phyloP scores from a whole-genome alignment of 2,888 invertebrate genomes.

The Ommatoiulus sabulosus region DNA sequence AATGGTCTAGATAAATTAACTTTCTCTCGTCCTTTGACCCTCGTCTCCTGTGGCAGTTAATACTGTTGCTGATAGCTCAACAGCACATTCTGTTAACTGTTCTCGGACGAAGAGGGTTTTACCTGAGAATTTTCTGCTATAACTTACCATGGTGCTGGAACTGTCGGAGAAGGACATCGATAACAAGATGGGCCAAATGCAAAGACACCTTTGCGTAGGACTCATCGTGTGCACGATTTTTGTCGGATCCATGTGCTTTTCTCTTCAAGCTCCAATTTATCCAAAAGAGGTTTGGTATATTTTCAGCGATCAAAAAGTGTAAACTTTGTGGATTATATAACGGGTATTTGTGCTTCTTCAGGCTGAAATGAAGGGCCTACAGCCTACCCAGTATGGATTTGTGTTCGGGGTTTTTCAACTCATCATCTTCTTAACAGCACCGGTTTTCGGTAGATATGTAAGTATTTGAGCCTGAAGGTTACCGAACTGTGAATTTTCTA shows the following conservation, averaged over 20 bases:
- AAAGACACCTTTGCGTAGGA: background rate
- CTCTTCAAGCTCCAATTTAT: constrained; percentile 86
- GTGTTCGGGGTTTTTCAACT: constrained; percentile 90
- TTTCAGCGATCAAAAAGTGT: background rate
- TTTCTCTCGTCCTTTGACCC: constrained; percentile 10
- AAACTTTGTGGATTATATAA: background rate
- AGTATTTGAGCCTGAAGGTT: too few species aligned
- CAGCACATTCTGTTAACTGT: background rate
- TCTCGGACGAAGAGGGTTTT: background rate
- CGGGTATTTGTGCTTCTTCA: constrained; percentile 66
- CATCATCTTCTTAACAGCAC: constrained; percentile 83
- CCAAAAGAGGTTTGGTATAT: constrained; percentile 78
- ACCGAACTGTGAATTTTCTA: too few species aligned
- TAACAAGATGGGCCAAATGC: constrained; percentile 38
- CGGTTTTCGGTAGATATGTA: constrained; percentile 83
- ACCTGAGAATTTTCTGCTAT: background rate
- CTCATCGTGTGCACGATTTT: constrained; percentile 76
- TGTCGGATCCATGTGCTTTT: constrained; percentile 85
- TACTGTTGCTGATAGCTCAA: background rate
- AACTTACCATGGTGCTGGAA: constrained; percentile 22
- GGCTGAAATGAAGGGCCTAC: constrained; percentile 85
- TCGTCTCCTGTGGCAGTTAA: background rate
- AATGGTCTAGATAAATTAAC: background rate
- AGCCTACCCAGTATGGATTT: constrained; percentile 84
- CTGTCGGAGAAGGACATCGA: constrained; percentile 38